Percentiles rank a stretch among this genome's conserved stretches.
Conservation (phyloP, 2,113 vertebrate genomes). For the Otis tarda region DNA sequence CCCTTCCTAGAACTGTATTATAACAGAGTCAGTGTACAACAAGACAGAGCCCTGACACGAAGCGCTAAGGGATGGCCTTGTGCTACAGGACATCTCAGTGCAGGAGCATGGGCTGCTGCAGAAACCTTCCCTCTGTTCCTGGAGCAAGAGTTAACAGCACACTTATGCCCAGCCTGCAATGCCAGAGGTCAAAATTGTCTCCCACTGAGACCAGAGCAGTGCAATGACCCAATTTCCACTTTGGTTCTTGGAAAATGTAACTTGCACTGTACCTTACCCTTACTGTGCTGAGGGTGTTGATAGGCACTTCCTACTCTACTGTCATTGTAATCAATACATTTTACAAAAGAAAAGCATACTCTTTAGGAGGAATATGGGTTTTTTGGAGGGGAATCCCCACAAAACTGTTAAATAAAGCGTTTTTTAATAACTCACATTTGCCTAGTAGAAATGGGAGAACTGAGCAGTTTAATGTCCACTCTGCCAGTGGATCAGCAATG, state of each 20-base stretch:
- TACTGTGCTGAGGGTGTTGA: too few species aligned
- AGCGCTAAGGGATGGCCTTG: not conserved
- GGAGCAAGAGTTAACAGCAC: not conserved
- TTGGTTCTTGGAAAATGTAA: not conserved
- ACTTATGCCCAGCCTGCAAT: not conserved
- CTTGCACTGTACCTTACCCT: not conserved
- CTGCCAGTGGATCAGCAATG: not conserved
- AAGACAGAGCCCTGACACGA: not conserved
- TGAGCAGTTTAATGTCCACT: not conserved
- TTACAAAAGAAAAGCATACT: not conserved
- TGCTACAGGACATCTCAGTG: fast-evolving
- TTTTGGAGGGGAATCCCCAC: too few species aligned
- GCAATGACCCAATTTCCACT: not conserved
- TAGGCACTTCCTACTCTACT: too few species aligned
- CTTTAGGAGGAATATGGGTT: not conserved
- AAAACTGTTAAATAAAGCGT: not conserved
- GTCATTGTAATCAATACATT: not conserved
- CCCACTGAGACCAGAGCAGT: not conserved
- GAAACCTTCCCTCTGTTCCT: too few species aligned
- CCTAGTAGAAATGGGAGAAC: not conserved
- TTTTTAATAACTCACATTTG: not conserved
- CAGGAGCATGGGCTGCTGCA: not conserved
- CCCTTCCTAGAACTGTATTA: not conserved
- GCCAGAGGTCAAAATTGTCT: too few species aligned
- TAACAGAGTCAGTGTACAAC: fast-evolving